Conservation (phyloP, 2,888 invertebrate genomes). For the Rugalucina vietnamica region DNA sequence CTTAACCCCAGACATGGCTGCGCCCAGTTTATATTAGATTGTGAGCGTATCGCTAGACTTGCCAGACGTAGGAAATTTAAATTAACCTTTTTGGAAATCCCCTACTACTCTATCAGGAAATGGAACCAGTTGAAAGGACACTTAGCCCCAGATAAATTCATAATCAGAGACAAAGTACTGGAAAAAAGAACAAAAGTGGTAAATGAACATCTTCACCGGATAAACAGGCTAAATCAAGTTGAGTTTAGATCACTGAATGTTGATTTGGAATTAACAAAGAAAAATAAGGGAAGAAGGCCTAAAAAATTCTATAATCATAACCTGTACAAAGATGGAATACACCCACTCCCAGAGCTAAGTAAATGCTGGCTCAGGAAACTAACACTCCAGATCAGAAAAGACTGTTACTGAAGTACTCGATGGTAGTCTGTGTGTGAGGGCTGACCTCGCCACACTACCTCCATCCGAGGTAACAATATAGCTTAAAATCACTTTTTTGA, state of each 20-base stretch:
- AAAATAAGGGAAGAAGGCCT: not conserved
- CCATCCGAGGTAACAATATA: not conserved
- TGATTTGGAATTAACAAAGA: not conserved
- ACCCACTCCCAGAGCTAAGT: not conserved
- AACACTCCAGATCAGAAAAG: not conserved
- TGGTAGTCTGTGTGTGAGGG: not conserved
- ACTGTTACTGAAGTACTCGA: not conserved
- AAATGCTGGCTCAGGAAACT: not conserved
- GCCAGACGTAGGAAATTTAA: not conserved
- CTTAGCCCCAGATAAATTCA: not conserved
- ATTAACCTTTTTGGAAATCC: not conserved
- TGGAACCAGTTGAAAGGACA: not conserved
- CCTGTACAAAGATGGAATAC: not conserved
- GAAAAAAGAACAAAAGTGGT: not conserved
- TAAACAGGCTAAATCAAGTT: not conserved
- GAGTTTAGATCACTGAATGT: not conserved
- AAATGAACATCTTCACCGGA: not conserved
- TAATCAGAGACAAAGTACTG: not conserved
- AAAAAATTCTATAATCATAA: not conserved
- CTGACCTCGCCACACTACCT: not conserved
- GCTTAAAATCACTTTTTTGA: not conserved
- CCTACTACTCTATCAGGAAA: not conserved
- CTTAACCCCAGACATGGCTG: not conserved
- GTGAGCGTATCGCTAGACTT: not conserved
- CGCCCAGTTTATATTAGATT: not conserved